These are phyloP conservation scores for Spodoptera litura DNA, from an alignment of 1,140 invertebrate species.

Conservation along the genomic window DNA sequence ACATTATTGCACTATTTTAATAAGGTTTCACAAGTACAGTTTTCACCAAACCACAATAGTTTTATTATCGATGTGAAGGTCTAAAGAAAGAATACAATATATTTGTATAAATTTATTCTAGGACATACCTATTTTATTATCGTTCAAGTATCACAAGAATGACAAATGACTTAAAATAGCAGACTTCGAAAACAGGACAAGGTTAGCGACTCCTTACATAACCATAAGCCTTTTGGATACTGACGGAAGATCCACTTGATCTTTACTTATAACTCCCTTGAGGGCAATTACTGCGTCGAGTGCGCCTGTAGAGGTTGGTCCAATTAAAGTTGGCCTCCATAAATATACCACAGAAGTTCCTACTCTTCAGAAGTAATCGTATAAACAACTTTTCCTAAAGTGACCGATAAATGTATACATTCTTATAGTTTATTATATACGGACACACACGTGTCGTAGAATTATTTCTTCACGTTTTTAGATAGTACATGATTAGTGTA, in stretches of 20 bases:
- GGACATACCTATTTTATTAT: no score
- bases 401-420: no score
- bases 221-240: conserved; percentile 27
- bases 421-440: background rate
- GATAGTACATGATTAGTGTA: no score
- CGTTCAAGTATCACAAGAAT: no score
- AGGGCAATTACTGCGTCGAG: conserved; percentile 11
- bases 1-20: no score
- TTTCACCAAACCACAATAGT: no score
- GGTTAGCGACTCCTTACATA: conserved; percentile 4
- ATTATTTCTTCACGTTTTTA: no score
- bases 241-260: conserved; percentile 21
- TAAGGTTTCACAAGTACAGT: no score
- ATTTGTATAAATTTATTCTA: no score
- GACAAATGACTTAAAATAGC: no score
- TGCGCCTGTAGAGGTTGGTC: background rate
- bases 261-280: conserved; percentile 11
- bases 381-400: background rate
- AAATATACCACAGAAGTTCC: conserved; percentile 8
- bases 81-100: no score
- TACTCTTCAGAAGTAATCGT: background rate
- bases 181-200: background rate
- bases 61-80: no score
- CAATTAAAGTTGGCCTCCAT: conserved; percentile 23
- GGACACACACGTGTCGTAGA: background rate